Percentiles rank a stretch among this genome's conserved stretches.
These are phyloP conservation scores for Furcifer pardalis DNA, from an alignment of 2,797 vertebrate species.

Conservation along the genomic window DNA sequence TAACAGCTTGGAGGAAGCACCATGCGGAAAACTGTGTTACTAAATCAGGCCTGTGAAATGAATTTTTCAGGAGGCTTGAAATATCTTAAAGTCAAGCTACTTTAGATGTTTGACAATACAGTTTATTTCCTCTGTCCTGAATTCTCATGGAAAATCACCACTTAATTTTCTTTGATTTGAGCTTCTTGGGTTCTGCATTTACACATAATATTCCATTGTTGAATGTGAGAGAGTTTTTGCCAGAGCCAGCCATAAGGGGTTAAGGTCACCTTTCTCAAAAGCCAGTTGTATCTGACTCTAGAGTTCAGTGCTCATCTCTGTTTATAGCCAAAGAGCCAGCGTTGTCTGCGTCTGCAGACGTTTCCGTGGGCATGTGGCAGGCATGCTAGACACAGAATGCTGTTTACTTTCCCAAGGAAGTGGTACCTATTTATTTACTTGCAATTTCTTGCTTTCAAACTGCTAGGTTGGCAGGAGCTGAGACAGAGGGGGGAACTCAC, in stretches of 20 bases:
- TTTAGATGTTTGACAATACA: background rate
- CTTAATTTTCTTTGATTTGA: background rate
- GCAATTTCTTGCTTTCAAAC: too few relatives aligned
- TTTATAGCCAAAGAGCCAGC: too few relatives aligned
- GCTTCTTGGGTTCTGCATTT: background rate
- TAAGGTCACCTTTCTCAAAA: too few relatives aligned
- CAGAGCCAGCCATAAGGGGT: background rate
- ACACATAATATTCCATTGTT: background rate
- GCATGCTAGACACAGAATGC: too few relatives aligned
- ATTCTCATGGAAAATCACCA: background rate
- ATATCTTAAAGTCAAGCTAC: background rate
- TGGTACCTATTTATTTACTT: too few relatives aligned
- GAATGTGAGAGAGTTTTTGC: background rate
- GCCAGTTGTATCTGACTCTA: too few relatives aligned
- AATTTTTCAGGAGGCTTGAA: constrained; percentile 23
- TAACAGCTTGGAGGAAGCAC: background rate
- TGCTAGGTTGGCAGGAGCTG: too few relatives aligned
- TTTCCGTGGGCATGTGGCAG: too few relatives aligned
- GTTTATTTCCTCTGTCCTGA: background rate
- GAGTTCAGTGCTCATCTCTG: too few relatives aligned
- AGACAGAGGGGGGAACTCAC: too few relatives aligned
- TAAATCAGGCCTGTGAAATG: constrained; percentile 22
- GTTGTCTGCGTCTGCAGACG: too few relatives aligned
- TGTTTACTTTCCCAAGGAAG: too few relatives aligned
- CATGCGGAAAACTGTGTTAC: background rate